phyloP scores from a whole-genome alignment of 2,888 invertebrate genomes.

The Panopea generosa region DNA sequence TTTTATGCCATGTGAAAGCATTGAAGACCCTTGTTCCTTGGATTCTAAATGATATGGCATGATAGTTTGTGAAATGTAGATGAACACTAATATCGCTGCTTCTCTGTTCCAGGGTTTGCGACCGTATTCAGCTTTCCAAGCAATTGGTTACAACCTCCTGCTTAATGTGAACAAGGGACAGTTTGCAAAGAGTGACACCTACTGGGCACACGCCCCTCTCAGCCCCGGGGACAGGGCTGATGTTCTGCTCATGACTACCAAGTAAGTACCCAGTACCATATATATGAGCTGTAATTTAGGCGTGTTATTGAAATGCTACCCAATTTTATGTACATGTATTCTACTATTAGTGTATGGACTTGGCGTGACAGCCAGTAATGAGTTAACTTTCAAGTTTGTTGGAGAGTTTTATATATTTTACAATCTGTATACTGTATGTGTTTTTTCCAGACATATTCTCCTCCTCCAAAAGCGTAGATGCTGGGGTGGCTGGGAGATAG shows the following conservation, averaged over 20 bases:
- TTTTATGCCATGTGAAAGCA: no score
- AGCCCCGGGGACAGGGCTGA: constrained; percentile 89
- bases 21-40: no score
- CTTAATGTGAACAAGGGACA: constrained; percentile 89
- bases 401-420: no score
- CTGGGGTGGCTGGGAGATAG: constrained; percentile 91
- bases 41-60: no score
- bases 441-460: constrained; percentile 89
- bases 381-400: no score
- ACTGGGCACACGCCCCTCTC: constrained; percentile 90
- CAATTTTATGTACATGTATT: no score
- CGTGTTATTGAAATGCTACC: not conserved
- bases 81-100: no score
- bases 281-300: not conserved
- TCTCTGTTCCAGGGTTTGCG: constrained; percentile 88
- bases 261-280: constrained; percentile 88
- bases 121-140: constrained; percentile 90
- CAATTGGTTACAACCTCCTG: constrained; percentile 90
- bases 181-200: constrained; percentile 89
- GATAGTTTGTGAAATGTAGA: no score
- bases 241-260: constrained; percentile 89
- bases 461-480: constrained; percentile 90
- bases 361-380: no score
- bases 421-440: no score
- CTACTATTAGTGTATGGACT: no score